Base-by-base conservation (phyloP, 2,888 invertebrate genomes). In the Tetranychus truncatus region DNA sequence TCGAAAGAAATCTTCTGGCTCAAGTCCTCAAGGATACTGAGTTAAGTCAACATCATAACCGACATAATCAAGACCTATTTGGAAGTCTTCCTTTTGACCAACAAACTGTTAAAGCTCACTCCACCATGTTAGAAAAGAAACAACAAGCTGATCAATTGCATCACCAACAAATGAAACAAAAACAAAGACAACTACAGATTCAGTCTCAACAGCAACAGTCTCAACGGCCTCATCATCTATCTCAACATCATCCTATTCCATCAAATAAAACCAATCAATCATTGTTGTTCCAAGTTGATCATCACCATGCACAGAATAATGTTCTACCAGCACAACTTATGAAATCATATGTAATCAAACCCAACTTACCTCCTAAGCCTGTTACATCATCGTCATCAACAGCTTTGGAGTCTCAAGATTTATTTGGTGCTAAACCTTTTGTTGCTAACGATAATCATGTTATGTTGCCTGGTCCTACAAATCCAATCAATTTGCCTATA, bases 381-480 rank as follows among this genome's bases (percentile, higher is more conserved):
- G 15, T 55, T 55, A 15, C 15, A 55, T 55, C 55, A 55, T 55
- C 55, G 55, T 9, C 55, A 55, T 55, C 7, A 55, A 20, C 21
- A 24, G 11, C 20, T 20, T 69, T 69, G 34, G 69, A 69, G 69
- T 69, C 69, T 69, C 73, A 77, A 73, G 77, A 77, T 73, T 45
- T 77, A 34, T 77, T 77, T 72, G 77, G 77, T 45, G 74, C 77
- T 5, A 76, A 74, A 34, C 77, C 77, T 11, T 77, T 77, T 45
- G 74, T 46, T 46, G 44, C 69, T 44, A 21, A 11, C 34, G 20
- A 44, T 67, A 71, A 76, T 44, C 44, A n/a, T 15, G 15, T 46
- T 44, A 44, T 5, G 11, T 24, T 72, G 11, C 21, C 21, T 45
- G 18, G 21, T 24, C 21, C 69, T 24, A 21, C 8, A 20, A 55